Base-by-base conservation (phyloP, 2,888 invertebrate genomes). In the Aelia acuminata region DNA sequence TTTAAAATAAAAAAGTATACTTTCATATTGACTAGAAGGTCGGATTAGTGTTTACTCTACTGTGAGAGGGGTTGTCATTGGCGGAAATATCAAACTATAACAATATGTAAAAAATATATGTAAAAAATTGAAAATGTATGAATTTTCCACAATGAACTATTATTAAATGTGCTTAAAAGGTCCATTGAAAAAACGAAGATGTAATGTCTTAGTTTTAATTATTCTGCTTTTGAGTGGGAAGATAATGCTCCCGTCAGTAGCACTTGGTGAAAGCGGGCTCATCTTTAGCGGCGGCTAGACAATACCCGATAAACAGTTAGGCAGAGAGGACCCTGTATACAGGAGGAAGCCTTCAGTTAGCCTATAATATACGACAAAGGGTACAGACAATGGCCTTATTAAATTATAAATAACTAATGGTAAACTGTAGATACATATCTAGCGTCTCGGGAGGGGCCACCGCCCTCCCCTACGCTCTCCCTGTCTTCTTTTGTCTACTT, bases 321-420 rank as follows among this genome's bases (percentile, higher is more conserved):
- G 43, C 80, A 80, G 22, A 47, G 10, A 75, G 39, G 15, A 3
- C 63, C 15, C 63, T 63, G 31, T 35, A 70, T 43, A 39, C 43
- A 43, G 80, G 80, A 80, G 80, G 80, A 75, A 75, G 75, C 75
- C 75, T 43, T 75, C 39, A 75, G 75, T 43, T 39, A 75, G 87
- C 13, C 18, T 50, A 85, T 85, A 85, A 85, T 85, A 48, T 87
- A 87, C 87, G 57, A 63, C 85, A 85, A 43, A 85, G 26, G 43
- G 63, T 11, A n/a, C 47, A 87, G 47, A 87, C 87, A 87, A 87
- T 87, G 70, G 87, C 57, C 87, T 87, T 87, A 87, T 87, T 87
- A 87, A 87, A 87, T 87, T 87, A 87, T 87, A 87, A 87, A 87
- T 57, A 87, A 87, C 87, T 70, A 87, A 87, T 87, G 87, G 70